Evolutionary conservation across 2,113 vertebrate species (phyloP).

Genomic region (Apodemus speciosus): DNA sequence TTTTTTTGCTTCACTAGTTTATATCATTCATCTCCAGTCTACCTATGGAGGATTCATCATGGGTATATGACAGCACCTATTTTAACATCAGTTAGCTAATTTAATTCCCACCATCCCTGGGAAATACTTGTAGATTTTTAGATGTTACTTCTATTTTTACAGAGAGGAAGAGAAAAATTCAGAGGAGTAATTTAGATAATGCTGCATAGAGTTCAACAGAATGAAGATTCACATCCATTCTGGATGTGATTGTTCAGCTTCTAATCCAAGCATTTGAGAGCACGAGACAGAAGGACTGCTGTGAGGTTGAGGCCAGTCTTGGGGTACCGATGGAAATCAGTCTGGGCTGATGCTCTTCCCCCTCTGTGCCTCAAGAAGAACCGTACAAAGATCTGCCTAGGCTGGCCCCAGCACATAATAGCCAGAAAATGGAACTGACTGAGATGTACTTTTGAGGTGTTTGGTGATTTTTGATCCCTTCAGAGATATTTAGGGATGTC

Average conservation of each 20-base stretch:
- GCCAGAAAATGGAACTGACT: no score
- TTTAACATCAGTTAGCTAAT: conserved; percentile 7
- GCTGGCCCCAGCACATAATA: no score
- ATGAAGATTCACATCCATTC: background rate
- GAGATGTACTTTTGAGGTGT: no score
- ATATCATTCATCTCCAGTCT: background rate
- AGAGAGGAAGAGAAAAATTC: background rate
- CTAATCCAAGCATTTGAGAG: background rate
- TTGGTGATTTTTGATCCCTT: no score
- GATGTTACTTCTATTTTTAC: conserved; percentile 17
- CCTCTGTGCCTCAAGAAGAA: no score
- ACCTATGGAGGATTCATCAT: background rate
- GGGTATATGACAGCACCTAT: accelerated
- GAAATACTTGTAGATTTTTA: background rate
- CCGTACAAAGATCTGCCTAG: no score
- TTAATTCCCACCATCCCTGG: background rate
- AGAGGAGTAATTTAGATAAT: conserved; percentile 34
- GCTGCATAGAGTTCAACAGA: conserved; percentile 19
- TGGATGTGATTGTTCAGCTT: background rate
- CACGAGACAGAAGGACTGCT: background rate
- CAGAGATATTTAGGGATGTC: no score
- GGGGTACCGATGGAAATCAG: background rate
- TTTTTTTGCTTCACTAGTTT: background rate
- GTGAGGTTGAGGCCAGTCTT: background rate
- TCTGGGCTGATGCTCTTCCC: no score